phyloP scores from a whole-genome alignment of 2,797 vertebrate genomes.

The Gouania willdenowi region DNA sequence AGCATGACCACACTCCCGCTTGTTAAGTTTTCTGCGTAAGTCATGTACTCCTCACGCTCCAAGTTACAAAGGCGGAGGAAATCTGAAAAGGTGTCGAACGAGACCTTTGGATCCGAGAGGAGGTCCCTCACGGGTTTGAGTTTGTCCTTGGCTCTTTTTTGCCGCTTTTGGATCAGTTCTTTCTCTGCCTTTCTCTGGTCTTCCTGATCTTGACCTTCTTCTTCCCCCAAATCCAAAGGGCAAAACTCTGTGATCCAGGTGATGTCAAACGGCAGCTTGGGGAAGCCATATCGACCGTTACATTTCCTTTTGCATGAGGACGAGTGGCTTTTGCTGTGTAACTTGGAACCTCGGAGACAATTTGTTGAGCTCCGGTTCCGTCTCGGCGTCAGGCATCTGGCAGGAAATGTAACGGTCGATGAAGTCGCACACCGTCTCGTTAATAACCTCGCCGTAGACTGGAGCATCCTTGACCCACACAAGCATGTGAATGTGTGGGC shows the following conservation, averaged over 20 bases:
- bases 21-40: not conserved
- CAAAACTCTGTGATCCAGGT: not conserved
- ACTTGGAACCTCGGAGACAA: no score
- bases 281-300: not conserved
- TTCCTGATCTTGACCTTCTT: not conserved
- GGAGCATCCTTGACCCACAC: no score
- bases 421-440: no score
- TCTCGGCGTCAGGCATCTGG: no score
- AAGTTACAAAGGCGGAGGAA: not conserved
- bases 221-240: no score
- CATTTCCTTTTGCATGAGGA: not conserved
- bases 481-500: no score
- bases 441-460: no score
- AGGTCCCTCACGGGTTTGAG: not conserved
- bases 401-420: no score
- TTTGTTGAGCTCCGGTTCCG: no score
- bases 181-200: not conserved
- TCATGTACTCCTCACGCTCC: accelerated
- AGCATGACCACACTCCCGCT: accelerated
- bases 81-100: not conserved
- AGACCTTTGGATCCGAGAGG: not conserved
- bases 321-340: not conserved
- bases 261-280: not conserved
- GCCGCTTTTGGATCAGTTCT: no score
- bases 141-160: not conserved